A percentile compares a stretch with the other conserved stretches of the same genome.
These are phyloP conservation scores for Callionymus lyra DNA, from an alignment of 2,113 vertebrate species.

Conservation along the genomic window DNA sequence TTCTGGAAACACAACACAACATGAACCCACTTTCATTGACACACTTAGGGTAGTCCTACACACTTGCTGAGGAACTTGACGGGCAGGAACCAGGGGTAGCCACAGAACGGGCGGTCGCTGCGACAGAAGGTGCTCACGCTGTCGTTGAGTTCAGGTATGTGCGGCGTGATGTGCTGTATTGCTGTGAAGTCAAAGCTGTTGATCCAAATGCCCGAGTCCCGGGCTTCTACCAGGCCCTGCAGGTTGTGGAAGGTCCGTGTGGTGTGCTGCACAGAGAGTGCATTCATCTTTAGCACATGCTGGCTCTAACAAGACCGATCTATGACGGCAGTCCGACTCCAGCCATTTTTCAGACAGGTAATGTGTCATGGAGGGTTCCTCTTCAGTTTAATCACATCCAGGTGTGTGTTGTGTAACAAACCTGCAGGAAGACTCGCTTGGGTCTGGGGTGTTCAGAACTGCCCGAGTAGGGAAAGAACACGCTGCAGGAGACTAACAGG, in stretches of 20 bases:
- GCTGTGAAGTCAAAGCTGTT: conserved; percentile 91
- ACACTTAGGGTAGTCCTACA: conserved; percentile 19
- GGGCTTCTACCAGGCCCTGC: conserved; percentile 74
- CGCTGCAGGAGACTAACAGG: conserved; percentile 78
- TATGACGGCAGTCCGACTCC: no score
- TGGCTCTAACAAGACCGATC: no score
- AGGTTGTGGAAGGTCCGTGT: conserved; percentile 80
- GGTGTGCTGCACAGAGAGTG: conserved; percentile 64
- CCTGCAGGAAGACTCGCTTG: conserved; percentile 90
- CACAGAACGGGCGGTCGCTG: conserved; percentile 79
- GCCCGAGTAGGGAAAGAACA: conserved; percentile 86
- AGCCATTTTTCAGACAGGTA: no score
- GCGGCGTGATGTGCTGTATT: conserved; percentile 80
- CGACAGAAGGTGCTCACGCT: conserved; percentile 74
- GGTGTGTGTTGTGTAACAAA: conserved; percentile 34
- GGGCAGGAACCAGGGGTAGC: conserved; percentile 91
- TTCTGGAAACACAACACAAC: conserved; percentile 62
- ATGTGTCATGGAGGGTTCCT: no score
- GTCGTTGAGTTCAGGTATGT: conserved; percentile 86
- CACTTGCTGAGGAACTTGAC: conserved; percentile 87
- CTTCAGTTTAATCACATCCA: no score
- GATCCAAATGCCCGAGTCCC: conserved; percentile 91
- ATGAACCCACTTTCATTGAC: not conserved
- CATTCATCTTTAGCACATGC: no score
- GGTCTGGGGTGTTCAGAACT: conserved; percentile 75